Percentiles rank a stretch among this genome's conserved stretches.
Conservation (phyloP, 2,888 invertebrate species). For the Ochropleura leucogaster region DNA sequence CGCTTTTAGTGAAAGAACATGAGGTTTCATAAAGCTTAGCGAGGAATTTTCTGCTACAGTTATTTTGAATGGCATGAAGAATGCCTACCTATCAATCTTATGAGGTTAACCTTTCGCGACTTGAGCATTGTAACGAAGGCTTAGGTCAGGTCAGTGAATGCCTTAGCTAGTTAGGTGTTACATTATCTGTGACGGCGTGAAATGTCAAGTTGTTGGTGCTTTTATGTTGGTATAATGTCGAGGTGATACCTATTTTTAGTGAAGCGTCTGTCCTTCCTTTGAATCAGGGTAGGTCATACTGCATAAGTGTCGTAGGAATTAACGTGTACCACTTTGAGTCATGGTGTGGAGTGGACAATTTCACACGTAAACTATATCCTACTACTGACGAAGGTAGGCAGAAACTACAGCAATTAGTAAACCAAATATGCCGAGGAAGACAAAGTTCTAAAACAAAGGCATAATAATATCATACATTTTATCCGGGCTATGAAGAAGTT, state of each 20-base stretch:
- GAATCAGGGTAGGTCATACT: conserved; percentile 43
- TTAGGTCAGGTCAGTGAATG: conserved; percentile 51
- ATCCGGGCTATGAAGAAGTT: conserved; percentile 34
- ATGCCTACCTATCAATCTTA: conserved; percentile 51
- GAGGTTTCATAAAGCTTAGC: conserved; percentile 25
- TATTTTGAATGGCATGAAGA: conserved; percentile 42
- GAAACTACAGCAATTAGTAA: background rate
- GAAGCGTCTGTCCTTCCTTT: conserved; percentile 34
- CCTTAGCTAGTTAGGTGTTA: conserved; percentile 61
- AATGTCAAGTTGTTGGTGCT: conserved; percentile 70
- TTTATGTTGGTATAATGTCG: conserved; percentile 66
- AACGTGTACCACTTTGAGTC: conserved; percentile 31
- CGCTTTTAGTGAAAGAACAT: conserved; percentile 40
- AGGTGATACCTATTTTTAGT: conserved; percentile 68
- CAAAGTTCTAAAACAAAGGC: conserved; percentile 15
- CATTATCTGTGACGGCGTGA: conserved; percentile 65
- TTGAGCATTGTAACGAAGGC: conserved; percentile 46
- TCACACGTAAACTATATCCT: too few relatives aligned
- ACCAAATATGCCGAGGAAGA: conserved; percentile 21
- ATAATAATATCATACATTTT: conserved; percentile 24
- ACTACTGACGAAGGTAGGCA: too few relatives aligned
- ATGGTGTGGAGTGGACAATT: conserved; percentile 4
- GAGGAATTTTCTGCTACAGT: conserved; percentile 47
- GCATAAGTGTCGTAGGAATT: conserved; percentile 47
- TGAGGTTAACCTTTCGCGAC: conserved; percentile 47